Percentiles rank a stretch among this genome's conserved stretches.
Conservation (phyloP, 2,888 invertebrate genomes). For the Pollenia amentaria region DNA sequence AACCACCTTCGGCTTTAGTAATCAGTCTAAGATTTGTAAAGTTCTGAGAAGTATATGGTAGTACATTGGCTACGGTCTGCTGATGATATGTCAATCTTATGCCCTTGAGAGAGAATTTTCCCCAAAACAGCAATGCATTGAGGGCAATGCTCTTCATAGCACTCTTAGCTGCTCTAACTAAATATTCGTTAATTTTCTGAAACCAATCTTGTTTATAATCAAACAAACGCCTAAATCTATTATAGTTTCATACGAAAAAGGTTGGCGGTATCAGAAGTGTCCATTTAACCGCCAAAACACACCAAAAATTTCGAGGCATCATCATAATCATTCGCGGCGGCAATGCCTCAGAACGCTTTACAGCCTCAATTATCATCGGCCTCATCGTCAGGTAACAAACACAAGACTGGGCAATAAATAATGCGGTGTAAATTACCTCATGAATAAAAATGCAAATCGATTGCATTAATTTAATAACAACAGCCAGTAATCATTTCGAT, state of each 20-base stretch:
- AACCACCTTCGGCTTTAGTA: too few species aligned
- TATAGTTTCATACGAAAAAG: not conserved
- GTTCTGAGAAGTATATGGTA: too few species aligned
- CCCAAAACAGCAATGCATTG: too few species aligned
- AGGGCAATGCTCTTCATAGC: too few species aligned
- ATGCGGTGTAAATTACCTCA: constrained; percentile 79
- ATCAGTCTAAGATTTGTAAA: too few species aligned
- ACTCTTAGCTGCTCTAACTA: too few species aligned
- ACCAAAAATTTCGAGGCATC: not conserved
- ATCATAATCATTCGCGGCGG: not conserved
- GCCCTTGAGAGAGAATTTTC: too few species aligned
- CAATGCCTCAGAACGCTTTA: constrained; percentile 17
- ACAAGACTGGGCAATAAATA: constrained; percentile 78
- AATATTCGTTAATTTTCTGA: too few species aligned
- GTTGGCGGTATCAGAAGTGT: constrained; percentile 30
- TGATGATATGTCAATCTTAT: too few species aligned
- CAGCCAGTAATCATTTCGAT: constrained; percentile 77
- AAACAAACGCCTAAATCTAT: too few species aligned
- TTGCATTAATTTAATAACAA: constrained; percentile 78
- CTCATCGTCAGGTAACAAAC: constrained; percentile 62
- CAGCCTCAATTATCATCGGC: constrained; percentile 34
- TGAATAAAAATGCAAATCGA: constrained; percentile 78
- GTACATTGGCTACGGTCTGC: too few species aligned
- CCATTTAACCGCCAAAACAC: constrained; percentile 4
- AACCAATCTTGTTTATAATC: too few species aligned